phyloP scores from a whole-genome alignment of 2,113 vertebrate genomes.

The Antechinus flavipes region DNA sequence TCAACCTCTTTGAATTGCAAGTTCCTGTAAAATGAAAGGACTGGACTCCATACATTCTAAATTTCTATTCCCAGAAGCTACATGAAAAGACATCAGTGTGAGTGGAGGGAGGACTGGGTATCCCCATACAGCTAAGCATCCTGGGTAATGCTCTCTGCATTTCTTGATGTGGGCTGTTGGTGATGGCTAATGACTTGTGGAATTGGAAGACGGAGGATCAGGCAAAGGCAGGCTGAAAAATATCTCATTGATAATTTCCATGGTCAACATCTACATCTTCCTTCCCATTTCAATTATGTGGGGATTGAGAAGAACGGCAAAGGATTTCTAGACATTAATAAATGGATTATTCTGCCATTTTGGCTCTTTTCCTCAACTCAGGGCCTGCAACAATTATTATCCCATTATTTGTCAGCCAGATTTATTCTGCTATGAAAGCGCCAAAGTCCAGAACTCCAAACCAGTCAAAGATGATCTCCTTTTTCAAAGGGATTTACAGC shows the following conservation, averaged over 20 bases:
- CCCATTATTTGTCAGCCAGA: constrained; percentile 63
- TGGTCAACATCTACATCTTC: not conserved
- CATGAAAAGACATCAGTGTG: not conserved
- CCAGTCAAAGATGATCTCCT: constrained; percentile 3
- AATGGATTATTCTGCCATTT: constrained; percentile 23
- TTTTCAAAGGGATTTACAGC: constrained; percentile 56
- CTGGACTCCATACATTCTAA: not conserved
- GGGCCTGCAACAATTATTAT: constrained; percentile 45
- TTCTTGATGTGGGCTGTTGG: not conserved
- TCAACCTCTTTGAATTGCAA: not conserved
- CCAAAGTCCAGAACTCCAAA: constrained; percentile 34
- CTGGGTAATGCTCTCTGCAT: not conserved
- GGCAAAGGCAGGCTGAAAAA: not conserved
- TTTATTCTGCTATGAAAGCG: constrained; percentile 54
- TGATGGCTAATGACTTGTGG: not conserved
- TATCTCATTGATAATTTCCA: not conserved
- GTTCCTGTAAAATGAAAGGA: not conserved
- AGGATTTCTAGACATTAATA: constrained; percentile 2
- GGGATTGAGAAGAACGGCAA: not conserved
- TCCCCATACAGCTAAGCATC: not conserved
- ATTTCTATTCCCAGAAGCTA: not conserved
- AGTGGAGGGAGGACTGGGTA: not conserved
- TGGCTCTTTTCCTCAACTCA: constrained; percentile 35
- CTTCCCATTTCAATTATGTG: not conserved
- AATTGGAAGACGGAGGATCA: not conserved